Percentiles rank a stretch among this genome's conserved stretches.
phyloP scores from a whole-genome alignment of 2,888 invertebrate genomes.

The Stegana nigrithorax region DNA sequence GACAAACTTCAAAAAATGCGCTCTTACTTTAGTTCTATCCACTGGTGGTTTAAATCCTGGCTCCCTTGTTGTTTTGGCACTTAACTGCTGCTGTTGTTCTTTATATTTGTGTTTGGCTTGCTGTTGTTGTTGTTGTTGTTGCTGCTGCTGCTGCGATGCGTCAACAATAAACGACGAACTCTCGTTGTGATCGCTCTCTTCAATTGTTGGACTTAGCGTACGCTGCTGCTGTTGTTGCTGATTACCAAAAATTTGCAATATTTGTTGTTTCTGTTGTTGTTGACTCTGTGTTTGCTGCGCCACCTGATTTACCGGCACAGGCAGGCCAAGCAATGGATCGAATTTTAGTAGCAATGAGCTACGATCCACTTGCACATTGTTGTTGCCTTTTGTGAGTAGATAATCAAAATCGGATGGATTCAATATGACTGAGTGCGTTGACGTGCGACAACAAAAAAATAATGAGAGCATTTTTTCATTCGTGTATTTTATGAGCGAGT shows the following conservation, averaged over 20 bases:
- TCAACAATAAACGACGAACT: conserved; percentile 52
- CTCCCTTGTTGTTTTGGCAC: conserved; percentile 46
- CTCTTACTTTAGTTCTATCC: conserved; percentile 47
- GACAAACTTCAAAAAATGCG: too few relatives aligned
- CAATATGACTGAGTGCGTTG: conserved; percentile 59
- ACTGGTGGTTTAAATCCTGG: conserved; percentile 41
- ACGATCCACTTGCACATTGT: conserved; percentile 60
- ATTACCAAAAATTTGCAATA: conserved; percentile 13
- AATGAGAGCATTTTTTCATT: conserved; percentile 4
- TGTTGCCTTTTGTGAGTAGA: conserved; percentile 67
- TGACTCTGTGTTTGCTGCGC: conserved; percentile 33
- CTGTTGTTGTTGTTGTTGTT: conserved; percentile 26
- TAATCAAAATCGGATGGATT: conserved; percentile 68
- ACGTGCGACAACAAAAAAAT: conserved; percentile 23
- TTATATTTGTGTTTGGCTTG: too few relatives aligned
- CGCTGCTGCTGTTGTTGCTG: conserved; percentile 34
- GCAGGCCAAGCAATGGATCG: conserved; percentile 66
- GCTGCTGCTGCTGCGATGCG: conserved; percentile 28
- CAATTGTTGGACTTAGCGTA: conserved; percentile 62
- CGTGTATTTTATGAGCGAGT: conserved; percentile 13
- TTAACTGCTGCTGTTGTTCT: conserved; percentile 23
- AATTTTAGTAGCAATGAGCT: conserved; percentile 67
- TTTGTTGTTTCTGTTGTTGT: conserved; percentile 36
- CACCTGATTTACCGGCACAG: conserved; percentile 58
- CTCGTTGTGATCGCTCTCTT: conserved; percentile 62